These are phyloP conservation scores for Trachurus trachurus DNA, from an alignment of 2,797 vertebrate genomes.

Conservation along the genomic window DNA sequence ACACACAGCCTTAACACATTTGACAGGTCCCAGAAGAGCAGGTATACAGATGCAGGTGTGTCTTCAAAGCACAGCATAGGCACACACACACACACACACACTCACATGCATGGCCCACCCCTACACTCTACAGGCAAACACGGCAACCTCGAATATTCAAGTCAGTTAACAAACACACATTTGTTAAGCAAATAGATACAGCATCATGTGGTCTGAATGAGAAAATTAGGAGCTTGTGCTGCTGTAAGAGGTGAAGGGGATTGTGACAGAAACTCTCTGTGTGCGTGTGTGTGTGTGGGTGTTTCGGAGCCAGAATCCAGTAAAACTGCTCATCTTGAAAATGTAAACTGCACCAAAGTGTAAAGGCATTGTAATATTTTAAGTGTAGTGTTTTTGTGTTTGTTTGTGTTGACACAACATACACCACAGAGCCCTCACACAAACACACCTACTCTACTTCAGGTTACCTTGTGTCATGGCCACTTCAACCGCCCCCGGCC, in stretches of 20 bases:
- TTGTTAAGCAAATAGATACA: constrained; percentile 74
- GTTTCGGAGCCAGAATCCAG: neutral
- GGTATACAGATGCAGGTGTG: neutral
- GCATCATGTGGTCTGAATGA: constrained; percentile 23
- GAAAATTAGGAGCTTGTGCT: constrained; percentile 11
- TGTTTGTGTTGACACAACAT: no score
- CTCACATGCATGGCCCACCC: neutral
- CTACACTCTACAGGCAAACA: neutral
- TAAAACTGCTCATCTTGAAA: neutral
- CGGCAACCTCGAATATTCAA: constrained; percentile 10
- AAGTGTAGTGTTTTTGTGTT: neutral
- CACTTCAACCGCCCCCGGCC: neutral
- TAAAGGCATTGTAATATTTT: neutral
- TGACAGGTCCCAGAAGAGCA: neutral
- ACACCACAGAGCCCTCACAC: neutral
- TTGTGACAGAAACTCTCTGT: neutral
- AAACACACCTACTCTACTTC: neutral
- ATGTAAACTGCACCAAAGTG: neutral
- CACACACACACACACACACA: constrained; percentile 5
- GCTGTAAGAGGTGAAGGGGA: constrained; percentile 2
- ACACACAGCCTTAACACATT: neutral
- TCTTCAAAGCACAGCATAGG: neutral
- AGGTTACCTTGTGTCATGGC: no score
- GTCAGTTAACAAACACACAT: constrained; percentile 59
- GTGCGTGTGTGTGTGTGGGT: neutral